Evolutionary conservation across 2,113 vertebrate species (phyloP).

Genomic region (Serilophus lunatus): DNA sequence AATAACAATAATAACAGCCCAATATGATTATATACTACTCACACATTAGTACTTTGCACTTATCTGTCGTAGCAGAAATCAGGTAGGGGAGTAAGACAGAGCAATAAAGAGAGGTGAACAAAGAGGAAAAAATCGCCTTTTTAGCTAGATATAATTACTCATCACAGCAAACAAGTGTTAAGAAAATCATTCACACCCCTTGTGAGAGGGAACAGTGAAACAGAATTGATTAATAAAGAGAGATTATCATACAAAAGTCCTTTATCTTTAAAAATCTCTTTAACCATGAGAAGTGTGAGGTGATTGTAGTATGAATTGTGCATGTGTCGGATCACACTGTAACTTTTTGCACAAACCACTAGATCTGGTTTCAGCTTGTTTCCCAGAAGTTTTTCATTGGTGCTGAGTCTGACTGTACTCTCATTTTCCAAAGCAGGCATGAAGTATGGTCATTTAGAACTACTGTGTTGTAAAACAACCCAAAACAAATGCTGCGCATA

Average conservation of each 20-base stretch:
- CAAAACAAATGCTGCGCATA: background rate
- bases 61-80: background rate
- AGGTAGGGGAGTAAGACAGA: background rate
- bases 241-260: background rate
- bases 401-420: background rate
- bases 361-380: background rate
- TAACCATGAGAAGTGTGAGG: background rate
- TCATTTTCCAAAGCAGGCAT: background rate
- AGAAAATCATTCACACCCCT: background rate
- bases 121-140: background rate
- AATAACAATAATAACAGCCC: background rate
- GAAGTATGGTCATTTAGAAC: background rate
- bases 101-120: background rate
- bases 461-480: accelerated
- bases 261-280: background rate
- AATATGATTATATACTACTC: background rate
- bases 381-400: background rate
- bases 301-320: background rate
- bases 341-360: background rate
- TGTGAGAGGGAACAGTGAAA: background rate
- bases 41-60: background rate
- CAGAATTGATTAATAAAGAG: background rate
- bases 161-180: background rate
- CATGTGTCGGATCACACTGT: background rate
- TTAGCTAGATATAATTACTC: background rate